These are phyloP conservation scores for Pterobdella sp. DNA, from an alignment of 2,888 invertebrate species.

Conservation along the genomic window DNA sequence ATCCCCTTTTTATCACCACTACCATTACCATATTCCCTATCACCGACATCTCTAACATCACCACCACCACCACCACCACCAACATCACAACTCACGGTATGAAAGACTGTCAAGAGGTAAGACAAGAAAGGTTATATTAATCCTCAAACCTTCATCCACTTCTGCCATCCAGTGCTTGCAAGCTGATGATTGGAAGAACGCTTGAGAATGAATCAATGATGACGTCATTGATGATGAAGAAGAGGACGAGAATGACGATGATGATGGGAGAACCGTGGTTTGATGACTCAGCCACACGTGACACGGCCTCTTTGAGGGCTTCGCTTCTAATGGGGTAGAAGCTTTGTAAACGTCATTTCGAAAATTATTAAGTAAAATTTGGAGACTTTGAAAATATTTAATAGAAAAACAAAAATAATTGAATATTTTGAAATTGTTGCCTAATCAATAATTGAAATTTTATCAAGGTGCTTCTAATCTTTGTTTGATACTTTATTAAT, in stretches of 20 bases:
- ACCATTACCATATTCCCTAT: not conserved
- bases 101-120: not conserved
- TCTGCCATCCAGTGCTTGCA: not conserved
- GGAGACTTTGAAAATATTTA: not conserved
- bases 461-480: no score
- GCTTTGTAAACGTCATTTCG: not conserved
- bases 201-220: no score
- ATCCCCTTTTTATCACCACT: not conserved
- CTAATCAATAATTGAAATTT: no score
- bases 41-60: not conserved
- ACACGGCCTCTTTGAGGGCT: not conserved
- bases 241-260: not conserved
- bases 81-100: not conserved
- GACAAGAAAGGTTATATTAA: not conserved
- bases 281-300: not conserved
- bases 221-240: not conserved
- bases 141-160: conserved; percentile 8
- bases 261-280: not conserved
- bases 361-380: not conserved
- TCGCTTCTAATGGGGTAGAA: not conserved
- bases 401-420: not conserved
- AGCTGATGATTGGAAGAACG: not conserved
- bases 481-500: no score
- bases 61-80: not conserved
- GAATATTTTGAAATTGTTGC: no score